These are phyloP conservation scores for Macrocentrus cingulum DNA, from an alignment of 1,140 invertebrate genomes.

Conservation along the genomic window DNA sequence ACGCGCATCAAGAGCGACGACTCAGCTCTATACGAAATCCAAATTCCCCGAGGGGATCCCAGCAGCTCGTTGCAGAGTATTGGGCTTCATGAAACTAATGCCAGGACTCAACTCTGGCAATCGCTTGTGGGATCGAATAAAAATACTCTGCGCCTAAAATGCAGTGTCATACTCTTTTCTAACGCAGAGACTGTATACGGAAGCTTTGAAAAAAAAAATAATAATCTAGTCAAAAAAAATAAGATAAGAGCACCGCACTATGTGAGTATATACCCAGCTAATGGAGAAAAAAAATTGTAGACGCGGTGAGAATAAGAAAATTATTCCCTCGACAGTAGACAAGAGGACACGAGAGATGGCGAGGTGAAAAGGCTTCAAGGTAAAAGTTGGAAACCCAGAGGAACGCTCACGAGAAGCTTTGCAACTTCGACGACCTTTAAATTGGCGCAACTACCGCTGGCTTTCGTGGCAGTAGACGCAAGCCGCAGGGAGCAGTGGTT, in stretches of 20 bases:
- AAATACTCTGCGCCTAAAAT: conserved; percentile 3
- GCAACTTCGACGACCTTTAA: conserved; percentile 25
- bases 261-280: background rate
- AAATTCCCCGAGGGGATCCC: conserved; percentile 2
- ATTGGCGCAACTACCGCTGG: conserved; percentile 20
- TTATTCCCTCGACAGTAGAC: conserved; percentile 19
- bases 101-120: conserved; percentile 4
- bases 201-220: background rate
- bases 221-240: background rate
- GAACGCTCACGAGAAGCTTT: conserved; percentile 20
- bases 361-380: conserved; percentile 17
- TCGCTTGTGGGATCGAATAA: conserved; percentile 11
- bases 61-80: no score
- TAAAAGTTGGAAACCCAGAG: conserved; percentile 17
- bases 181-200: background rate
- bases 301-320: conserved; percentile 8
- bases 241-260: background rate
- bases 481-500: background rate
- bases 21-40: conserved; percentile 1
- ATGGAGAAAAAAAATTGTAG: background rate
- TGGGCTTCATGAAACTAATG: conserved; percentile 15
- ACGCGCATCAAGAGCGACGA: background rate
- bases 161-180: background rate
- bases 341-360: background rate
- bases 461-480: background rate